Evolutionary conservation across 2,888 invertebrate species (phyloP), one percentile per base, ranked within the genome.

Genomic region (Netelia inedita): DNA sequence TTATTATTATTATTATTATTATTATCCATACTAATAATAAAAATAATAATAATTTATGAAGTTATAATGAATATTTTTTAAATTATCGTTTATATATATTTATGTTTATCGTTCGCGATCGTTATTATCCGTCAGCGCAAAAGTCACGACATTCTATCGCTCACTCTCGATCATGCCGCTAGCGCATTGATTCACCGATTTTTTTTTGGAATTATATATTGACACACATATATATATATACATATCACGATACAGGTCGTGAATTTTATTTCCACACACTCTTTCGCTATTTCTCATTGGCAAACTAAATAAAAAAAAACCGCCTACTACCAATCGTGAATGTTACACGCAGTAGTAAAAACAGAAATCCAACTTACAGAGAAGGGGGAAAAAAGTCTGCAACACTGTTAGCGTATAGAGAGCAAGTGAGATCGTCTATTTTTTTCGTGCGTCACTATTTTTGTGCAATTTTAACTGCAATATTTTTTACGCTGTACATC

Each of bases 391-490:
- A 71, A 82, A 73, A 80, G 50, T 71, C 16, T 63, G 72, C 61
- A 55, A 76, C 63, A 68, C 46, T 72, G 19, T 69, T 65, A 76
- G 76, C 68, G 55, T 66, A 10, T 71, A 50, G 41, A 73, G 72
- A 74, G 84, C 74, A 84, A 81, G 59, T 82, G 78, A 75, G 66
- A 63, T 50, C 61, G 65, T 75, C 21, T 41, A 71, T 78, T 84
- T 63, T 66, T 69, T 79, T 82, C 82, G 79, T 82, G 85, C 74
- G 68, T 82, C 75, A 76, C 63, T 53, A 65, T 82, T 75, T 59
- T 53, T 65, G 74, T 61, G 41, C 16, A 21, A 50, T 53, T 74
- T 23, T 35, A 55, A 63, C 69, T 74, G 81, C 73, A 81, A 76
- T 46, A 46, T 68, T 55, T 72, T 78, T 71, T 43, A 55, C 66